Evolutionary conservation across 2,797 vertebrate genomes (phyloP).

Genomic region (Staurois parvus): DNA sequence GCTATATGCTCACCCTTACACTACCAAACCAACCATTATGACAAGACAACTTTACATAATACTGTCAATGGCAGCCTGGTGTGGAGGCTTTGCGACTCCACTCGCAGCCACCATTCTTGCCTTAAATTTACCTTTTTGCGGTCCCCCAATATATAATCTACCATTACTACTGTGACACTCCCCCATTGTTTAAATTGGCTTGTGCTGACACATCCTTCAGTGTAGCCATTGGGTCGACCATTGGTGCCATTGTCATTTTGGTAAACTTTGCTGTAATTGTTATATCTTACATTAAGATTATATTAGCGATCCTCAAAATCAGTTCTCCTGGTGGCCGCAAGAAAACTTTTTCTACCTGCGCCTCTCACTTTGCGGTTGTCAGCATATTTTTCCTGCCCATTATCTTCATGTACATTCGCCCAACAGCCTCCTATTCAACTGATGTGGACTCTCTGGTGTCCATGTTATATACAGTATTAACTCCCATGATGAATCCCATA

Average conservation of each 20-base stretch:
- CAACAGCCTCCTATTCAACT: conserved; percentile 29
- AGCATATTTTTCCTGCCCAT: conserved; percentile 65
- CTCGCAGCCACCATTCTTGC: not conserved
- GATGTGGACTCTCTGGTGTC: conserved; percentile 64
- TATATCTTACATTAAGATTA: conserved; percentile 7
- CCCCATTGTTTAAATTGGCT: conserved; percentile 1
- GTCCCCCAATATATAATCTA: conserved; percentile 12
- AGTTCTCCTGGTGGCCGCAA: not conserved
- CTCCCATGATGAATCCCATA: conserved; percentile 62
- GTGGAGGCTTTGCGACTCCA: not conserved
- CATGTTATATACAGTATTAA: not conserved
- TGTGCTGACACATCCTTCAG: conserved; percentile 1
- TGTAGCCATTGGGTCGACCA: not conserved
- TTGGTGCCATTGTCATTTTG: not conserved
- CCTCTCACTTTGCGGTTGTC: conserved; percentile 67
- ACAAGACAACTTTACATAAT: not conserved
- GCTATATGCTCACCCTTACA: not conserved
- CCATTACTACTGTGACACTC: conserved; percentile 25
- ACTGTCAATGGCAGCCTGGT: not conserved
- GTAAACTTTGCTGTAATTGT: not conserved
- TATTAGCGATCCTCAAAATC: not conserved
- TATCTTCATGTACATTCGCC: conserved; percentile 42
- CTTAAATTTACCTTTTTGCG: not conserved
- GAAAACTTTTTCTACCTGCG: conserved; percentile 67
- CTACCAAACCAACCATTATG: conserved; percentile 1